Conservation (phyloP, 2,113 vertebrate species). For the Notechis scutatus region DNA sequence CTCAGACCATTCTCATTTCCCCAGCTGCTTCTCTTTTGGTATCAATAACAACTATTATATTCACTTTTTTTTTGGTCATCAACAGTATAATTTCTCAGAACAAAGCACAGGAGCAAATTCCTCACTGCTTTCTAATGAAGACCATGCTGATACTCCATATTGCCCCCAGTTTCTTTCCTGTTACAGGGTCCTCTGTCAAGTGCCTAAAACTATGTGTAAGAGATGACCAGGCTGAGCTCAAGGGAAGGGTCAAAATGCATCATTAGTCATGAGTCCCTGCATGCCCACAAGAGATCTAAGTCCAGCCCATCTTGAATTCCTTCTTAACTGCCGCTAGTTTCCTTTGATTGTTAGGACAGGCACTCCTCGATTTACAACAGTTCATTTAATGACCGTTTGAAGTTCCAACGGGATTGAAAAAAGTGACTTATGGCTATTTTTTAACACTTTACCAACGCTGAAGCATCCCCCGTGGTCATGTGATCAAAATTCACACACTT, state of each 20-base stretch:
- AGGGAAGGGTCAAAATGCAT: neutral
- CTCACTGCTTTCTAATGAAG: constrained; percentile 17
- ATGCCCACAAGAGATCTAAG: neutral
- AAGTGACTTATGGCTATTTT: neutral
- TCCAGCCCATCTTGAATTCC: neutral
- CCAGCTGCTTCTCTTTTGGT: neutral
- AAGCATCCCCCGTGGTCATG: neutral
- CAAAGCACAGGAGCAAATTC: neutral
- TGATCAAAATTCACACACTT: neutral
- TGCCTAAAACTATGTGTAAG: neutral
- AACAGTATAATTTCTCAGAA: neutral
- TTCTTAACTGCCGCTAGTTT: neutral
- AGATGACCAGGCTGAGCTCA: neutral
- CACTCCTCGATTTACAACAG: no score
- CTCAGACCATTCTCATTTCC: neutral
- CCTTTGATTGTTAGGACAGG: neutral
- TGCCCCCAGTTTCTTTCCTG: neutral
- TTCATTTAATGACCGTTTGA: neutral
- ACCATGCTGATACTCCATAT: neutral
- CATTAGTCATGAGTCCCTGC: neutral
- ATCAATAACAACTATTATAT: neutral
- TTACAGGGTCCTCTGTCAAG: neutral
- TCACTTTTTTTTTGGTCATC: neutral
- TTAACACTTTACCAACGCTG: accelerated
- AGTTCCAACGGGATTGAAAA: neutral